Evolutionary conservation across 2,797 vertebrate species (phyloP).

Genomic region (Pseudocheirus occidentalis): DNA sequence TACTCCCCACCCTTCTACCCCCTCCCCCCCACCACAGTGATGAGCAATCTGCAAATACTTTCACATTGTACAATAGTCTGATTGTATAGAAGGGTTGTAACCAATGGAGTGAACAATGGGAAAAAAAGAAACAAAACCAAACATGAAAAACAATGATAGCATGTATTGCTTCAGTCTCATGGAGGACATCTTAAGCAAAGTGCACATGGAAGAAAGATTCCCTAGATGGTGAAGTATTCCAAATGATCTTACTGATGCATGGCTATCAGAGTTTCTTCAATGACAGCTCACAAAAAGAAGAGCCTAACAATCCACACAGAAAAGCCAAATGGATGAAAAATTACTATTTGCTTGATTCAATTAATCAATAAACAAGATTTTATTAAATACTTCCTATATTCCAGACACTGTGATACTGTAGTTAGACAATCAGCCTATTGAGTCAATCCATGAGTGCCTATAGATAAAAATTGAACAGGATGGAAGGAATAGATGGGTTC

Average conservation of each 20-base stretch:
- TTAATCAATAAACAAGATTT: neutral
- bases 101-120: no score
- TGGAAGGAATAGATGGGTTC: neutral
- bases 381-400: neutral
- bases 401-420: neutral
- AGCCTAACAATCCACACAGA: neutral
- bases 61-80: no score
- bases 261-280: neutral
- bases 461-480: neutral
- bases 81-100: no score
- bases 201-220: neutral
- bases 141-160: no score
- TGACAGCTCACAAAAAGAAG: neutral
- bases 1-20: no score
- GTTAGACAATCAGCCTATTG: neutral
- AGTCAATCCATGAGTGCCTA: neutral
- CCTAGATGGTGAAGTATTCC: neutral
- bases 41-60: no score
- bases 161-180: no score
- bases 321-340: neutral
- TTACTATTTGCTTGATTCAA: neutral
- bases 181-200: neutral
- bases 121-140: no score
- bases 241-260: neutral
- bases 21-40: no score